phyloP scores from a whole-genome alignment of 2,113 vertebrate genomes.

The Glareola pratincola region DNA sequence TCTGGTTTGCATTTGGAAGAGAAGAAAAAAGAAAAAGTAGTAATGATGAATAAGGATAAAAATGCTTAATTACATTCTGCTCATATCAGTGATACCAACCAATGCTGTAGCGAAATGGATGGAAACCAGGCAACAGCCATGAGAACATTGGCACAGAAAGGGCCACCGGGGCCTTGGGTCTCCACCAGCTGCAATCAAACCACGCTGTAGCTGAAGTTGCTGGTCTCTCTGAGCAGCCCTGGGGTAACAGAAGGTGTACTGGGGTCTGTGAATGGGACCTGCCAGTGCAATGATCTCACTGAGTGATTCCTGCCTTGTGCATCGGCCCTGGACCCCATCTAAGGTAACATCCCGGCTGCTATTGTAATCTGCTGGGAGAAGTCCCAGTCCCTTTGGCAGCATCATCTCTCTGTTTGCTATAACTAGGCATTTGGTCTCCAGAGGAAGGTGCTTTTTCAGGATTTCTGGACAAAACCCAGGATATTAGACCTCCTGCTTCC shows the following conservation, averaged over 20 bases:
- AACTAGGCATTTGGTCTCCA: neutral
- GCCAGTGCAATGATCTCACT: neutral
- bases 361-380: neutral
- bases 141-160: neutral
- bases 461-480: neutral
- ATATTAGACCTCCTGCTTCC: neutral
- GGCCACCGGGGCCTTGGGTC: neutral
- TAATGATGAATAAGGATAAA: neutral
- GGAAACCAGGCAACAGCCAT: neutral
- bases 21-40: neutral
- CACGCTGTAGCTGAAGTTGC: neutral
- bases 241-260: neutral
- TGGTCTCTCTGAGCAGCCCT: neutral
- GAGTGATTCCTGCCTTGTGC: neutral
- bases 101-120: neutral
- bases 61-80: neutral
- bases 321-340: neutral
- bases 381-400: neutral
- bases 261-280: fast-evolving
- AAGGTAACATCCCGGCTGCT: neutral
- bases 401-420: neutral
- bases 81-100: neutral
- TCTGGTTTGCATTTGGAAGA: neutral
- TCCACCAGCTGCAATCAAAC: neutral
- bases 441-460: neutral